Evolutionary conservation across 2,113 vertebrate genomes (phyloP).

Genomic region (Entomyzon cyanotis): DNA sequence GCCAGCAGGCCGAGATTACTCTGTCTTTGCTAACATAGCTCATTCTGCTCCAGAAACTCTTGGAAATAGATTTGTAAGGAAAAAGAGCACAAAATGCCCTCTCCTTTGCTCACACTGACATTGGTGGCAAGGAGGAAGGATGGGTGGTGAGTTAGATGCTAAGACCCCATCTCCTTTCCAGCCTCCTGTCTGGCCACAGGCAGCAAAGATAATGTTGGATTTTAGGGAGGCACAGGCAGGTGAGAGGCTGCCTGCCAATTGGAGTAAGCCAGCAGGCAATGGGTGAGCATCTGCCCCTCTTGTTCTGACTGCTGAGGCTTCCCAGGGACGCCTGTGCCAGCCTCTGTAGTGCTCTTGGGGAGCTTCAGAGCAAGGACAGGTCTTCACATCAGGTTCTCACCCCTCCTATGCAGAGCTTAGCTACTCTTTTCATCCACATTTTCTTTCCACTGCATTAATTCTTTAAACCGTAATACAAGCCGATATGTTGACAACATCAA

Average conservation of each 20-base stretch:
- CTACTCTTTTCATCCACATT: neutral
- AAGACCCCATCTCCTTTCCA: neutral
- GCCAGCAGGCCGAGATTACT: neutral
- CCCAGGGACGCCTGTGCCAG: neutral
- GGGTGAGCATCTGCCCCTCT: neutral
- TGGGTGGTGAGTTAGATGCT: neutral
- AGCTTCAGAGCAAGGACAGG: neutral
- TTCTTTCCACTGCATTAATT: neutral
- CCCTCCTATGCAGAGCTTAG: neutral
- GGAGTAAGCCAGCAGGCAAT: neutral
- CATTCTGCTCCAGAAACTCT: neutral
- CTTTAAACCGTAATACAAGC: neutral
- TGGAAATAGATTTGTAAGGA: neutral
- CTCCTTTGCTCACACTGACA: neutral
- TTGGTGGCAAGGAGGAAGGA: neutral
- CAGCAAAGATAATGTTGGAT: neutral
- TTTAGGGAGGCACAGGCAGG: neutral
- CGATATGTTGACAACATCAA: neutral
- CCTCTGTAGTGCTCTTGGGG: neutral
- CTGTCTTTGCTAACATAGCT: neutral
- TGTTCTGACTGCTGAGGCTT: neutral
- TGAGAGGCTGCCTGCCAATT: neutral
- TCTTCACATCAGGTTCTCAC: neutral
- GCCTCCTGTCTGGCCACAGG: neutral
- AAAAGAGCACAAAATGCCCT: neutral